Conservation (phyloP, 2,797 vertebrate genomes). For the Chelmon rostratus region DNA sequence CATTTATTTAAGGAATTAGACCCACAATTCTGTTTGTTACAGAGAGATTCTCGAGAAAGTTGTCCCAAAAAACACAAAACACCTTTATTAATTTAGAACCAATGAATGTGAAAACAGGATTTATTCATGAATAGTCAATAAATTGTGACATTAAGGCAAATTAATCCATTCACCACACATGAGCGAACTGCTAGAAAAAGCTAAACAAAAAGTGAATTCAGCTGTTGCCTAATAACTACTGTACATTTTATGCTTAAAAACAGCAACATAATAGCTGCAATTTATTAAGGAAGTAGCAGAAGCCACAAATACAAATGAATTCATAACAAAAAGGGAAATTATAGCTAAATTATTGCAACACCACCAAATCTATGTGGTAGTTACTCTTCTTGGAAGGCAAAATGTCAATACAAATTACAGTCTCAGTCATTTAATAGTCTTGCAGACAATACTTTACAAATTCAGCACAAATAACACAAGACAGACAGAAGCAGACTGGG, state of each 20-base stretch:
- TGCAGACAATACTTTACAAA: neutral
- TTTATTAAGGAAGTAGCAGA: neutral
- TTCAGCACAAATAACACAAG: neutral
- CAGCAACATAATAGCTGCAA: neutral
- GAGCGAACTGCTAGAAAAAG: neutral
- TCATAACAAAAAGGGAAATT: slow-evolving; percentile 8
- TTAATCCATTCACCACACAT: slow-evolving; percentile 23
- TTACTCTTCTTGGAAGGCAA: neutral
- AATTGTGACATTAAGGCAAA: slow-evolving; percentile 8
- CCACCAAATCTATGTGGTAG: neutral
- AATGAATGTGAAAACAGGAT: slow-evolving; percentile 21
- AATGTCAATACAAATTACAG: slow-evolving; percentile 14
- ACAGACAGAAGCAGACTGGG: neutral
- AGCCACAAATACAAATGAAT: neutral
- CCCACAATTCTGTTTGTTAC: slow-evolving; percentile 17
- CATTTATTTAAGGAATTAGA: slow-evolving; percentile 23
- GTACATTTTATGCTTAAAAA: slow-evolving; percentile 11
- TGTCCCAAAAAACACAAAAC: slow-evolving; percentile 46
- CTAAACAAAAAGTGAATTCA: neutral
- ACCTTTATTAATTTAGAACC: slow-evolving; percentile 2
- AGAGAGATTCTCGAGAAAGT: slow-evolving; percentile 13
- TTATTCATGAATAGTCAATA: slow-evolving; percentile 30
- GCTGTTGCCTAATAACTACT: slow-evolving; percentile 11
- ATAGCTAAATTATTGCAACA: neutral
- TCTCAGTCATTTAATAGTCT: neutral